phyloP scores from a whole-genome alignment of 2,888 invertebrate species.

The Miltochrista miniata region DNA sequence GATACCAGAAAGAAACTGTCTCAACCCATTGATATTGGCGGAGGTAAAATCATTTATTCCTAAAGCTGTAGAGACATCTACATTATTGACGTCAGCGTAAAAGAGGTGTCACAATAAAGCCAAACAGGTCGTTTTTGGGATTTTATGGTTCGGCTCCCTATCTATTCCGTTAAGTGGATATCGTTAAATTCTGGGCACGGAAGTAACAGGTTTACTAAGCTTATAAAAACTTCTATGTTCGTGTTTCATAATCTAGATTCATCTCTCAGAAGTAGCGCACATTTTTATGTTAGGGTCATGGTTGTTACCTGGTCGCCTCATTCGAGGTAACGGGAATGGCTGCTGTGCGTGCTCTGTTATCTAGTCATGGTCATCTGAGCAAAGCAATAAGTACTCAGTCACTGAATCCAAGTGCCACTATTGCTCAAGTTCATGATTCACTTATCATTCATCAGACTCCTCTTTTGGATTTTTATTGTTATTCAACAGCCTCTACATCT shows the following conservation, averaged over 20 bases:
- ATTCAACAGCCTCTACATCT: too few species aligned
- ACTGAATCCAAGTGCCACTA: too few species aligned
- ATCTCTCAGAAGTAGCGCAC: neutral
- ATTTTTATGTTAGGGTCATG: too few species aligned
- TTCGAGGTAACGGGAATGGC: neutral
- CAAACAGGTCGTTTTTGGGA: slow-evolving; percentile 1
- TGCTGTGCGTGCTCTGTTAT: neutral
- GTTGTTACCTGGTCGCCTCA: too few species aligned
- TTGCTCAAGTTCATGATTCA: too few species aligned
- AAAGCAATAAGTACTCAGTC: too few species aligned
- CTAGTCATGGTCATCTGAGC: too few species aligned
- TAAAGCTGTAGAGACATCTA: neutral
- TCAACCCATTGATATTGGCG: neutral
- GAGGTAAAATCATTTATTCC: neutral
- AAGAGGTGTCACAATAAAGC: slow-evolving; percentile 7
- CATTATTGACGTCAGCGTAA: slow-evolving; percentile 5
- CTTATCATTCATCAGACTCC: too few species aligned
- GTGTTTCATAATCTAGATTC: neutral
- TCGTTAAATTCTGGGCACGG: slow-evolving; percentile 1
- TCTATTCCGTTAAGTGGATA: neutral
- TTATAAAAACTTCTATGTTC: neutral
- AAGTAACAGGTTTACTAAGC: neutral
- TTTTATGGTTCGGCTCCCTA: slow-evolving; percentile 2
- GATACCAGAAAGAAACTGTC: neutral
- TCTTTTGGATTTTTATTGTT: too few species aligned